phyloP scores from a whole-genome alignment of 2,888 invertebrate genomes.

The Drosophila suboccidentalis region DNA sequence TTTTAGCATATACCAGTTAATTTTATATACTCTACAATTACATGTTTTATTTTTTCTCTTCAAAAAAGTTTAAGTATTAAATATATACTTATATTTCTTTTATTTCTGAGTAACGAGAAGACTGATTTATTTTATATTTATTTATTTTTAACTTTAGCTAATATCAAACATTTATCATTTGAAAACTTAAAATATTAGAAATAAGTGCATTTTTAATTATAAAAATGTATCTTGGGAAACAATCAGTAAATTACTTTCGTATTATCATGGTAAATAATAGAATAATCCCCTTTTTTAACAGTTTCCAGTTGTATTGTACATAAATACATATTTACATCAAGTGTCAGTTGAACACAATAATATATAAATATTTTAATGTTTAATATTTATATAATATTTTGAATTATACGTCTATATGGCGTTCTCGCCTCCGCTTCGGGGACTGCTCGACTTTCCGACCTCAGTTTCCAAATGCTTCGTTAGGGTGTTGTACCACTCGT shows the following conservation, averaged over 20 bases:
- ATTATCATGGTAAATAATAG: slow-evolving; percentile 41
- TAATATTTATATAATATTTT: background rate
- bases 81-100: too few species aligned
- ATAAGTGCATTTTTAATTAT: background rate
- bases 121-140: too few species aligned
- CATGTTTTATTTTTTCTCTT: too few species aligned
- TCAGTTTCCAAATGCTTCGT: slow-evolving; percentile 62
- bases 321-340: slow-evolving; percentile 71
- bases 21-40: too few species aligned
- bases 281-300: slow-evolving; percentile 12
- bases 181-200: background rate
- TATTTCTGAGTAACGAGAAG: too few species aligned
- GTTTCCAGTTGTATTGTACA: slow-evolving; percentile 37
- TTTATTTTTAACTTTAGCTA: too few species aligned
- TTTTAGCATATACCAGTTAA: too few species aligned
- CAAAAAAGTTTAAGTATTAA: too few species aligned
- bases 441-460: background rate
- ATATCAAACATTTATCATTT: background rate
- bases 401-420: slow-evolving; percentile 31
- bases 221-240: background rate
- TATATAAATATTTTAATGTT: too few species aligned
- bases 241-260: slow-evolving; percentile 11
- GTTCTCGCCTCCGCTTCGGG: slow-evolving; percentile 26
- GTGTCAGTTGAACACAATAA: background rate
- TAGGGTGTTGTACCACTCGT: slow-evolving; percentile 82